Percentiles rank a stretch among this genome's conserved stretches.
Evolutionary conservation across 2,113 vertebrate genomes (phyloP).

Genomic region (Mandrillus leucophaeus): DNA sequence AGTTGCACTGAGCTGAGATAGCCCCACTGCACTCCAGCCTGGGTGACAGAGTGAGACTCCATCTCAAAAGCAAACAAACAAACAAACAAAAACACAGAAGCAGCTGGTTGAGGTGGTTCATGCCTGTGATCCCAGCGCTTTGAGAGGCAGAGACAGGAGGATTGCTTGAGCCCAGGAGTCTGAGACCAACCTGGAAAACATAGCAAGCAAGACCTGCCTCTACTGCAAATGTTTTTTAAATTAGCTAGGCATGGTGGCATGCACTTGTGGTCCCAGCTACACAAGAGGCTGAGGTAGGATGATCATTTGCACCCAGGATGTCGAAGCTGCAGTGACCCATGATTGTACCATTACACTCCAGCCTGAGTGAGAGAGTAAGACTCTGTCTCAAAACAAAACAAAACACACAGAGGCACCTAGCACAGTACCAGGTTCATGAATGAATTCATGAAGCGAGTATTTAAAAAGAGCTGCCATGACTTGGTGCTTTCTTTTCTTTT

Average conservation of each 20-base stretch:
- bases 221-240: neutral
- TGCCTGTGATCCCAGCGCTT: too few relatives aligned
- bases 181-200: too few relatives aligned
- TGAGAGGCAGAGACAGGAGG: too few relatives aligned
- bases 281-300: neutral
- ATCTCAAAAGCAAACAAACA: too few relatives aligned
- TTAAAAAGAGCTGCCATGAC: neutral
- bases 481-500: neutral
- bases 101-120: too few relatives aligned
- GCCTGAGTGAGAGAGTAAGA: neutral
- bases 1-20: too few relatives aligned
- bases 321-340: neutral
- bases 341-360: neutral
- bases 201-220: neutral
- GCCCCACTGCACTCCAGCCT: too few relatives aligned
- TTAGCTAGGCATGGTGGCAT: too few relatives aligned
- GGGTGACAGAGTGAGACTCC: too few relatives aligned
- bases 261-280: too few relatives aligned
- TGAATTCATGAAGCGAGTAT: neutral
- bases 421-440: neutral
- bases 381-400: neutral
- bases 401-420: neutral
- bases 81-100: too few relatives aligned
- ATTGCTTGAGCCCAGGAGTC: too few relatives aligned
- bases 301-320: neutral